These are phyloP conservation scores for Formicarius rufipectus DNA, from an alignment of 2,113 vertebrate genomes.

Conservation along the genomic window DNA sequence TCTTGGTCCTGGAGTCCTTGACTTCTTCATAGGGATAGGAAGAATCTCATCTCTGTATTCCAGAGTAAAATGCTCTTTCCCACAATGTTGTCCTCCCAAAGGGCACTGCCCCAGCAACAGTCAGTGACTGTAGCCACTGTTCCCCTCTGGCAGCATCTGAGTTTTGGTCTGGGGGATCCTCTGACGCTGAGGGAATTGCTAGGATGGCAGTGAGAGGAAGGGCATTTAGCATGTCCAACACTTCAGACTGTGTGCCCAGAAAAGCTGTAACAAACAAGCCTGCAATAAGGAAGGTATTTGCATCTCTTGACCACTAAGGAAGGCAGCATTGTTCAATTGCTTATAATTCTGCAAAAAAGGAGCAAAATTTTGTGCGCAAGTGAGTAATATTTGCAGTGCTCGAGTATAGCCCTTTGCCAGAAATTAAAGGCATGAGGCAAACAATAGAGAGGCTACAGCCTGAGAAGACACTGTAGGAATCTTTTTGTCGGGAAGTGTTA, in stretches of 20 bases:
- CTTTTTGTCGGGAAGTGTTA: background rate
- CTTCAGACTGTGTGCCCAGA: background rate
- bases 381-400: background rate
- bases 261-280: background rate
- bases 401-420: background rate
- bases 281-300: background rate
- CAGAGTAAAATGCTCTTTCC: background rate
- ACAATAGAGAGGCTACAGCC: background rate
- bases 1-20: background rate
- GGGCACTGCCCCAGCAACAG: accelerated
- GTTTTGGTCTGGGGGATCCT: background rate
- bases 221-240: accelerated
- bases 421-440: background rate
- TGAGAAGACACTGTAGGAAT: background rate
- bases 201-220: accelerated
- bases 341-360: background rate
- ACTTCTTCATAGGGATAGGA: background rate
- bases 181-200: background rate
- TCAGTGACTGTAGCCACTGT: accelerated
- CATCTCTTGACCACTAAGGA: background rate
- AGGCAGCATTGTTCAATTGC: background rate
- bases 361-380: background rate
- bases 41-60: accelerated
- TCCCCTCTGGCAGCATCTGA: background rate
- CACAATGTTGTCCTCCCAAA: background rate